Conservation (phyloP, 2,113 vertebrate genomes). For the Hassar affinis region DNA sequence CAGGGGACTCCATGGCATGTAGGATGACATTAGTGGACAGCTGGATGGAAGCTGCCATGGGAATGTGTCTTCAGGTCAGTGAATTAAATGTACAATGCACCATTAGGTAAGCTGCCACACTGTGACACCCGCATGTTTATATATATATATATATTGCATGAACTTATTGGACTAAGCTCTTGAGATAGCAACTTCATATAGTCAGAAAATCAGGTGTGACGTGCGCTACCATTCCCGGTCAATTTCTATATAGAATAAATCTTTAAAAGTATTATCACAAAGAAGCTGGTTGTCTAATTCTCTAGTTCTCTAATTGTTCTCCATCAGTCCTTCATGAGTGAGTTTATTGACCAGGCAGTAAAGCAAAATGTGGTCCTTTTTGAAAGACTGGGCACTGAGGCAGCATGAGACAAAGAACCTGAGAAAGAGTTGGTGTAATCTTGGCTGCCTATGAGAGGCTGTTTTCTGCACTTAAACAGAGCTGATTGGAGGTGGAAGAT, state of each 20-base stretch:
- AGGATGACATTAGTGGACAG: constrained; percentile 41
- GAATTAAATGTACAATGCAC: constrained; percentile 24
- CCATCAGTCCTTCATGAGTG: constrained; percentile 10
- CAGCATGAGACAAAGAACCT: constrained; percentile 54
- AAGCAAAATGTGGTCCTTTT: constrained; percentile 16
- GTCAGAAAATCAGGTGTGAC: neutral
- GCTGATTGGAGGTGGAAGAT: constrained; percentile 67
- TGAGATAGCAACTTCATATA: neutral
- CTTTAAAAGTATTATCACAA: neutral
- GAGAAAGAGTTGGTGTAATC: constrained; percentile 50
- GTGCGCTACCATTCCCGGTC: neutral
- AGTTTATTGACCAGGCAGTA: constrained; percentile 10
- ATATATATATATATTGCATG: constrained; percentile 23
- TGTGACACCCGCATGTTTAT: constrained; percentile 1
- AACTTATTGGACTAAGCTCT: constrained; percentile 5
- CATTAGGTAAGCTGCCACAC: constrained; percentile 14
- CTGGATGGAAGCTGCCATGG: constrained; percentile 51
- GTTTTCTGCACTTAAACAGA: constrained; percentile 71
- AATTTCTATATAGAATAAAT: neutral
- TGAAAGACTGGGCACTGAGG: neutral
- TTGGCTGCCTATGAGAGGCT: constrained; percentile 66
- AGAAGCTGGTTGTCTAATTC: neutral
- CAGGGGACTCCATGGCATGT: constrained; percentile 48
- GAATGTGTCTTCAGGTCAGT: constrained; percentile 55
- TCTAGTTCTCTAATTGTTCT: neutral